Conservation (phyloP, 1,140 invertebrate species). For the Rhagoletis zephyria region DNA sequence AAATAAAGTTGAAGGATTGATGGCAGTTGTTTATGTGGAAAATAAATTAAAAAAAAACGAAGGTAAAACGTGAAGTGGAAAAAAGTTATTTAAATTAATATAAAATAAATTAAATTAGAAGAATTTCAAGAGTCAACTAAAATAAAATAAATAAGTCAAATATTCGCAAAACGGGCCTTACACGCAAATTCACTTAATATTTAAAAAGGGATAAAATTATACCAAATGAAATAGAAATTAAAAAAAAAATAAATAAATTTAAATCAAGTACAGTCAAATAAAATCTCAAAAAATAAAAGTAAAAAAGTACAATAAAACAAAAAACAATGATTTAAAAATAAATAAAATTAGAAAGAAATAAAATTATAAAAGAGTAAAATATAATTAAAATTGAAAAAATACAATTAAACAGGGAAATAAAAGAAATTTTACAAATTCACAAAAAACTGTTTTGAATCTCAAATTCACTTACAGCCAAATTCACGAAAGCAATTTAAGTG, state of each 20-base stretch:
- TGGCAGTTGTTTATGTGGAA: background rate
- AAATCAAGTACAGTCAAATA: background rate
- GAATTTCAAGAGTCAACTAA: background rate
- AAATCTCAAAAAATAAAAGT: background rate
- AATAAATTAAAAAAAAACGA: background rate
- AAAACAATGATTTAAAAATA: background rate
- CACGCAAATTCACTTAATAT: background rate
- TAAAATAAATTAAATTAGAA: background rate
- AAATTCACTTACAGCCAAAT: too few species aligned
- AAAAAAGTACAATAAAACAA: background rate
- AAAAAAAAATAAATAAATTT: background rate
- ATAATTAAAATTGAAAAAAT: too few species aligned
- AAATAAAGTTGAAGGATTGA: conserved; percentile 6
- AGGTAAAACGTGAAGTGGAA: background rate
- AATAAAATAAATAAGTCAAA: background rate
- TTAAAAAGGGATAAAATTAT: background rate
- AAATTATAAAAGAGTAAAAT: too few species aligned
- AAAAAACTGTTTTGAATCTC: too few species aligned
- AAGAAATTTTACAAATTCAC: too few species aligned
- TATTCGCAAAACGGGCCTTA: background rate
- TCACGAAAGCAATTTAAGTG: too few species aligned
- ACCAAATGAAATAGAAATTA: background rate
- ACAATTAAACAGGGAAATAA: too few species aligned
- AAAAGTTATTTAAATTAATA: background rate
- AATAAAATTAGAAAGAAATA: too few species aligned